Evolutionary conservation across 2,113 vertebrate species (phyloP), one percentile per base, ranked within the genome.

Genomic region (Seriola quinqueradiata): DNA sequence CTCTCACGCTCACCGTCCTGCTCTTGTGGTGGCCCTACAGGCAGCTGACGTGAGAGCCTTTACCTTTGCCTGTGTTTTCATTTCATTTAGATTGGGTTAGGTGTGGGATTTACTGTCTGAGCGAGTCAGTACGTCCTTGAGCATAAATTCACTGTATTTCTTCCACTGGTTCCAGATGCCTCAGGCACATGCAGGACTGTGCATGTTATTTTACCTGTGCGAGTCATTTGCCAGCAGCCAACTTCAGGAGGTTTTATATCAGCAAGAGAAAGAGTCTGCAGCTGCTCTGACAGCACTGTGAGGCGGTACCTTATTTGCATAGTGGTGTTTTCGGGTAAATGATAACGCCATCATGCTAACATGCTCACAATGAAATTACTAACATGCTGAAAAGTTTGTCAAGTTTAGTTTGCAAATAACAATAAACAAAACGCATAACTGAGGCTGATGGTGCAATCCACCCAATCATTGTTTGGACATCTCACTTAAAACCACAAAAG

Each of bases 171-270:
- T 58, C 28, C 64, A 67, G 48, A 74, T 72, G 65, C 28, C 77
- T 77, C 28, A 44, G 75, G 68, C 60, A 12, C 54, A 69, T 25
- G 44, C 78, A 64, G 71, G 86, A 79, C 81, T 57, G 12, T 68
- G 42, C 81, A 67, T 71, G 78, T 34, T 78, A 2, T 64, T 69
- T 60, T 75, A 65, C 36, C 32, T 77, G 61, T 46, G 48, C 34
- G 10, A 42, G 17, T 73, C 38, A 34, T 16, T 10, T 44, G 28
- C 59, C 3, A 4, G 16, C 48, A 61, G 25, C 71, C 44, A 55
- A 50, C 50, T 14, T 40, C 21, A 23, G 36, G 9, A n/a, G 13
- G 36, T 21, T 64, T n/a, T n/a, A 4, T 5, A 64, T 40, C 36
- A 6, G 40, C 21, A 66, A 66, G 13, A 25, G 12, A 25, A 64